Evolutionary conservation across 2,113 vertebrate species (phyloP).

Genomic region (Pedetes capensis): DNA sequence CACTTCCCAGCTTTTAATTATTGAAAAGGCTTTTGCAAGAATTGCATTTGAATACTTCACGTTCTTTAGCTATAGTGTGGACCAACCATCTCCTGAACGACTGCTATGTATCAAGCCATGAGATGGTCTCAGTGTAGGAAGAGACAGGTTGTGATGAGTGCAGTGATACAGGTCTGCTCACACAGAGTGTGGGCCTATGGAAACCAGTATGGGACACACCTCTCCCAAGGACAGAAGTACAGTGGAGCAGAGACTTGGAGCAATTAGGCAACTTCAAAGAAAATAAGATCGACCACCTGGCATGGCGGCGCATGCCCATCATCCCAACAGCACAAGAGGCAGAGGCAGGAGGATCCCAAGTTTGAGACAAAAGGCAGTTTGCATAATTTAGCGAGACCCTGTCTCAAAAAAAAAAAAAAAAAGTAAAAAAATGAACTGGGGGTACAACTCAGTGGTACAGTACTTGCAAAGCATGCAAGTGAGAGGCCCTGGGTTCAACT

Average conservation of each 20-base stretch:
- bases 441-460: no score
- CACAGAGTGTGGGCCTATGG: neutral
- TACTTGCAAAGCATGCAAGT: no score
- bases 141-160: neutral
- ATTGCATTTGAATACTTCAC: neutral
- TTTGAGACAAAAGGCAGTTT: no score
- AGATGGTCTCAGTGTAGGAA: neutral
- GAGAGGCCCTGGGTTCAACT: no score
- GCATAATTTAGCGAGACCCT: no score
- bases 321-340: no score
- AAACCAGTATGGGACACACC: neutral
- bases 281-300: no score
- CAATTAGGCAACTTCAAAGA: constrained; percentile 8
- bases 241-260: neutral
- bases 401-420: no score
- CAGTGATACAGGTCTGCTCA: neutral
- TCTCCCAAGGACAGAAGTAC: neutral
- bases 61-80: neutral
- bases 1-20: constrained; percentile 4
- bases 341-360: no score
- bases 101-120: neutral
- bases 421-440: no score
- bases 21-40: neutral
- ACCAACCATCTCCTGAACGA: neutral
- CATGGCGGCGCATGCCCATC: no score